Conservation (phyloP, 2,797 vertebrate species). For the Poliocrania exsul region DNA sequence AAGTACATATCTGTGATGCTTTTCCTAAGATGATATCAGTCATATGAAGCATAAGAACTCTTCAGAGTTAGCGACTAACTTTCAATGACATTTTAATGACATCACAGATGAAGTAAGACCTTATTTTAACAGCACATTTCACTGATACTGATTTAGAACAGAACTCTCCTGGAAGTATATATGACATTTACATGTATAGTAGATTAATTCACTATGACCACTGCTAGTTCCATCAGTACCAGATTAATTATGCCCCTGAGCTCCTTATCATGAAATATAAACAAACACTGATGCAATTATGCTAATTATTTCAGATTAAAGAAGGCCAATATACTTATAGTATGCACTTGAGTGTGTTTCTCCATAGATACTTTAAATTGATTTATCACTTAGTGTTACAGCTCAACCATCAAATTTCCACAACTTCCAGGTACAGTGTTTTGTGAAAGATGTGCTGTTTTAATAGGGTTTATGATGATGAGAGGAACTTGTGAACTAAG, state of each 20-base stretch:
- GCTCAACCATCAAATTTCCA: not conserved
- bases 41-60: not conserved
- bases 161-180: not conserved
- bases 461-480: not conserved
- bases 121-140: slow-evolving; percentile 30
- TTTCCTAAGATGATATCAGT: not conserved
- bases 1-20: not conserved
- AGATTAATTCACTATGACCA: slow-evolving; percentile 48
- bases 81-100: slow-evolving; percentile 27
- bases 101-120: not conserved
- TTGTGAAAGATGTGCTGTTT: not conserved
- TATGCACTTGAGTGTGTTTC: not conserved
- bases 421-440: not conserved
- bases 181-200: not conserved
- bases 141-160: not conserved
- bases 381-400: slow-evolving; percentile 26
- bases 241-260: slow-evolving; percentile 54
- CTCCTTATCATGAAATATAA: slow-evolving; percentile 12
- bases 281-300: not conserved
- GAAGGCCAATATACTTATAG: not conserved
- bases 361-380: not conserved
- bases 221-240: not conserved
- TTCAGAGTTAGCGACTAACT: slow-evolving; percentile 5
- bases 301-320: slow-evolving; percentile 1
- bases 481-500: not conserved